phyloP scores from a whole-genome alignment of 2,113 vertebrate species.

The Coryphaenoides rupestris region DNA sequence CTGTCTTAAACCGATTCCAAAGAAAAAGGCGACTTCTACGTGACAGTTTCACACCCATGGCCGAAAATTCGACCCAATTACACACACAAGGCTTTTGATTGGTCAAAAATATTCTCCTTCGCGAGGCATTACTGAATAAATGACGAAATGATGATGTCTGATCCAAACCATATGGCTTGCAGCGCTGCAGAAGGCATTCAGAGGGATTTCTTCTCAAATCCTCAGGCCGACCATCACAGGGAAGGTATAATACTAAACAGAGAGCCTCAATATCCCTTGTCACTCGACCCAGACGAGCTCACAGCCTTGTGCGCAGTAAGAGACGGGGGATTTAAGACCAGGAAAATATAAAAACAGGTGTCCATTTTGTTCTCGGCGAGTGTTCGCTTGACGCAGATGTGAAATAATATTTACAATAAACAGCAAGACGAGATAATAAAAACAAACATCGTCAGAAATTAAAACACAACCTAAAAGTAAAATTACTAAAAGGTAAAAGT shows the following conservation, averaged over 20 bases:
- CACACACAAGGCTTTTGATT: slow-evolving; percentile 49
- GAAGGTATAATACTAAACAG: slow-evolving; percentile 45
- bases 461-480: background rate
- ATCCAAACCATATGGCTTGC: slow-evolving; percentile 59
- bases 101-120: slow-evolving; percentile 38
- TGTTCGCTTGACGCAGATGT: background rate
- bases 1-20: background rate
- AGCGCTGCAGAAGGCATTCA: slow-evolving; percentile 33
- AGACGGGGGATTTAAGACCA: slow-evolving; percentile 11
- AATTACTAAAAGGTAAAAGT: slow-evolving; percentile 6
- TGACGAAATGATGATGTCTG: slow-evolving; percentile 44
- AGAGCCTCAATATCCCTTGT: slow-evolving; percentile 31
- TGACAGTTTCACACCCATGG: slow-evolving; percentile 19
- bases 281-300: slow-evolving; percentile 29
- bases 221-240: slow-evolving; percentile 36
- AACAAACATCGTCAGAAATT: background rate
- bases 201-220: slow-evolving; percentile 43
- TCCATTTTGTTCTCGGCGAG: slow-evolving; percentile 2
- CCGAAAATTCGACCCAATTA: slow-evolving; percentile 22
- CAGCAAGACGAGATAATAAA: background rate
- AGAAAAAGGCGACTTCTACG: slow-evolving; percentile 8
- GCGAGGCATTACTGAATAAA: slow-evolving; percentile 40
- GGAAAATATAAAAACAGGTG: slow-evolving; percentile 4
- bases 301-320: slow-evolving; percentile 9
- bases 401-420: background rate